Base-by-base conservation (phyloP, 2,888 invertebrate species). In the Lithophane leautieri region DNA sequence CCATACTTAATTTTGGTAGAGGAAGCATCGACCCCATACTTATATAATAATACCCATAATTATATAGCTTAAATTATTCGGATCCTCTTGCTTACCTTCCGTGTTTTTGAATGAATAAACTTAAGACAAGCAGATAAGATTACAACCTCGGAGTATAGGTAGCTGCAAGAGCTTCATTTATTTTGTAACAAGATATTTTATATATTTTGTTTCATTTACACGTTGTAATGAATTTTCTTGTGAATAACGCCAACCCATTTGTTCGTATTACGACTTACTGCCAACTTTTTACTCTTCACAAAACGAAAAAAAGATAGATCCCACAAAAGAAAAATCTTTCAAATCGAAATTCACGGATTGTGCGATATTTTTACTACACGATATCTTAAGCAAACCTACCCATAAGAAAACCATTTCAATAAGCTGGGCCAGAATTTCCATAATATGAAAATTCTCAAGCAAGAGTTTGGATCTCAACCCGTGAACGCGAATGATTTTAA, bases 401-500 rank as follows among this genome's bases (percentile, higher is more conserved):
- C n/a, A 40, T 25, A 65, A 70, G 22, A 60, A 56, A 68, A 75
- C 28, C 44, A 50, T 71, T 79, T 68, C 68, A 83, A 66, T 83
- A 80, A 72, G 52, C 58, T 47, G 40, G 44, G 58, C 34, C 47
- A 74, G 73, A 82, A 78, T 82, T 71, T 84, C 82, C 81, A 79
- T 83, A 80, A 79, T 83, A 80, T 80, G 74, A 65, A 83, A 61
- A 66, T 70, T 1, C 63, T 67, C 76, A 52, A 67, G 25, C 61
- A 25, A 70, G 66, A 76, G 61, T 72, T 56, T 66, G 19, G 25
- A 69, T 76, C 65, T 72, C 66, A 44, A 56, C 34, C 50, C 73
- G 42, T 16, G 69, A 71, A 70, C 62, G 69, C 52, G 47, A 54
- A 34, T 60, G 71, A 63, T 76, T 88, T 86, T 88, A 89, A 89